These are phyloP conservation scores for Sinocyclocheilus rhinocerous DNA, from an alignment of 2,113 vertebrate species.

Conservation along the genomic window DNA sequence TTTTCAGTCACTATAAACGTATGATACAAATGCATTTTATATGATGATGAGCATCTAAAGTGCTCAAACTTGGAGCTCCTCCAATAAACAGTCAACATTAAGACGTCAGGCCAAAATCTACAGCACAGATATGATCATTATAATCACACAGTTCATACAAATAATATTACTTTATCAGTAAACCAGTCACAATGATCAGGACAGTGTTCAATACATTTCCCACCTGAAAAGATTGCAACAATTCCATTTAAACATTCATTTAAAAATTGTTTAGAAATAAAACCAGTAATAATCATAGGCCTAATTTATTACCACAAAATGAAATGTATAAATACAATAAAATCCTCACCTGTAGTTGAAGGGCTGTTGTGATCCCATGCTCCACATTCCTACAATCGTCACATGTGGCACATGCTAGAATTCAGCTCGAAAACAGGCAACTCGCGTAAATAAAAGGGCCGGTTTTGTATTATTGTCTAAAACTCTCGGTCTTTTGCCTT, in stretches of 20 bases:
- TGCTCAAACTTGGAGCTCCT: not conserved
- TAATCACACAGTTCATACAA: not conserved
- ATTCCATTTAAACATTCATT: not conserved
- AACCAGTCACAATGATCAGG: not conserved
- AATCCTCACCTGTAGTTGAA: constrained; percentile 47
- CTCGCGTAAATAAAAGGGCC: constrained; percentile 20
- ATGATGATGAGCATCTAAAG: not conserved
- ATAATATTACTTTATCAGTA: not conserved
- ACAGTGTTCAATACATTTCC: not conserved
- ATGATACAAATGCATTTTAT: not conserved
- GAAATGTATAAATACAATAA: not conserved
- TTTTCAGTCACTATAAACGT: not conserved
- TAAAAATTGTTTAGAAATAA: not conserved
- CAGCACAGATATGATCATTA: not conserved
- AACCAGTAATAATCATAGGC: not conserved
- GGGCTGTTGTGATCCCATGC: constrained; percentile 45
- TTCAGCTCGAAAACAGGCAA: constrained; percentile 44
- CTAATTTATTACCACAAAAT: not conserved
- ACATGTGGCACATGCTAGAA: constrained; percentile 60
- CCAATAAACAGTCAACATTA: not conserved
- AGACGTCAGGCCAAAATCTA: not conserved
- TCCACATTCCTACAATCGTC: constrained; percentile 46
- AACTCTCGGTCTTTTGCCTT: constrained; percentile 42
- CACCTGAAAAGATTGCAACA: not conserved
- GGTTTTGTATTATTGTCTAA: constrained; percentile 25